A percentile compares a stretch with the other conserved stretches of the same genome.
Conservation (phyloP, 2,888 invertebrate species). For the Gnatocerus cornutus region DNA sequence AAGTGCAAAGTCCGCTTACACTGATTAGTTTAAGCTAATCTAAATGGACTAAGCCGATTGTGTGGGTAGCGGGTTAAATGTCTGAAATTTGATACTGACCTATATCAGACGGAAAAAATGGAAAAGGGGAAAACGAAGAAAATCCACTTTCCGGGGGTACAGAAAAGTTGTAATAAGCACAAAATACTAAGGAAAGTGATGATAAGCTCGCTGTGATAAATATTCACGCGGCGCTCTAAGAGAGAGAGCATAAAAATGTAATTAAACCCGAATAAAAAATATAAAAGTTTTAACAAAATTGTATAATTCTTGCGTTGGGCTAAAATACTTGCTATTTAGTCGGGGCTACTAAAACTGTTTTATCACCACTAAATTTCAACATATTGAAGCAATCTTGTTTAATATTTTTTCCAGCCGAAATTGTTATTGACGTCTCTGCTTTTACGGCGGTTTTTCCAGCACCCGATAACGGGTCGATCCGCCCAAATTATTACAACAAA, state of each 20-base stretch:
- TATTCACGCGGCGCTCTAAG: conserved; percentile 8
- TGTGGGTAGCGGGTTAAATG: conserved; percentile 9
- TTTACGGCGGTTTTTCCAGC: neutral
- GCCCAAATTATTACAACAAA: neutral
- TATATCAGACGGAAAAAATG: conserved; percentile 18
- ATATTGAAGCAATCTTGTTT: neutral
- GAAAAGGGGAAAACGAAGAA: neutral
- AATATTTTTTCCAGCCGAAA: neutral
- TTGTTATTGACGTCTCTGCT: neutral
- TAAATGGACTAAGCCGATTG: conserved; percentile 20
- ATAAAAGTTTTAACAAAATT: conserved; percentile 7
- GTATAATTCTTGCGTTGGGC: conserved; percentile 6
- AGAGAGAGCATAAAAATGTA: conserved; percentile 17
- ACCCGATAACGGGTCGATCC: neutral
- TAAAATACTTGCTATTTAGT: neutral
- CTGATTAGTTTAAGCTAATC: conserved; percentile 20
- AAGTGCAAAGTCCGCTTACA: conserved; percentile 6
- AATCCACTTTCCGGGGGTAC: conserved; percentile 6
- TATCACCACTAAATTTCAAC: neutral
- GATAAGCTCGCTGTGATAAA: conserved; percentile 21
- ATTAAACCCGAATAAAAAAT: conserved; percentile 20
- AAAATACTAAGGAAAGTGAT: conserved; percentile 28
- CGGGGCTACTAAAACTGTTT: neutral
- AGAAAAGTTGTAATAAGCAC: conserved; percentile 20
- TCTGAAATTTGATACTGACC: neutral